Conservation (phyloP, 2,113 vertebrate species). For the Gobius niger region DNA sequence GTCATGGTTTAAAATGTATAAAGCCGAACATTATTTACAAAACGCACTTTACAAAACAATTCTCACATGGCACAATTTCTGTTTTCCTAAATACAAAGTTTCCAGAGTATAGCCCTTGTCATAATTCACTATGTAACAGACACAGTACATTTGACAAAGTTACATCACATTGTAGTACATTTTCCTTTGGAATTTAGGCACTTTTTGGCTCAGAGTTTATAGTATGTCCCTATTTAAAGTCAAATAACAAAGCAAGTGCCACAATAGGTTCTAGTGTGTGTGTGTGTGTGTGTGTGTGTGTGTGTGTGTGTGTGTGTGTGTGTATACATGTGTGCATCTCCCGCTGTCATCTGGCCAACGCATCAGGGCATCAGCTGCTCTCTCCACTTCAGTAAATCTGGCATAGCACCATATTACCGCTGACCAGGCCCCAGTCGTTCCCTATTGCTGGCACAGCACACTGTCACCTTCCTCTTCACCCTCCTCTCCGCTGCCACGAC, state of each 20-base stretch:
- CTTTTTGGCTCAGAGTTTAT: conserved; percentile 50
- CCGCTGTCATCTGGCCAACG: conserved; percentile 11
- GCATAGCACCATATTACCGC: conserved; percentile 45
- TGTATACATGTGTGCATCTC: conserved; percentile 26
- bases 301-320: background rate
- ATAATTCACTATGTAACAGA: conserved; percentile 18
- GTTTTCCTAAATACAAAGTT: conserved; percentile 65
- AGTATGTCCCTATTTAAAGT: conserved; percentile 32
- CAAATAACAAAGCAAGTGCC: conserved; percentile 25
- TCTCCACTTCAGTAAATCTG: conserved; percentile 36
- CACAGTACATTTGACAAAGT: conserved; percentile 59
- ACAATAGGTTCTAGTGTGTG: conserved; percentile 9
- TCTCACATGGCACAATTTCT: conserved; percentile 17
- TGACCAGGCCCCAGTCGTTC: conserved; percentile 59
- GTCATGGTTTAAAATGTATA: background rate
- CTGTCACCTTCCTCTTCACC: conserved; percentile 52
- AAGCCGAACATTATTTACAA: conserved; percentile 57
- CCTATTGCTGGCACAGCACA: conserved; percentile 50
- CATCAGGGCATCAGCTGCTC: conserved; percentile 44
- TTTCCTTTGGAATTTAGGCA: conserved; percentile 27
- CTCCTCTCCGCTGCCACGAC: conserved; percentile 25
- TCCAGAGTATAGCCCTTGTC: conserved; percentile 48
- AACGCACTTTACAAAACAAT: conserved; percentile 27
- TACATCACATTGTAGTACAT: conserved; percentile 29
- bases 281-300: too few relatives aligned